These are phyloP conservation scores for Trachelus tabidus DNA, from an alignment of 2,888 invertebrate genomes.

Conservation along the genomic window DNA sequence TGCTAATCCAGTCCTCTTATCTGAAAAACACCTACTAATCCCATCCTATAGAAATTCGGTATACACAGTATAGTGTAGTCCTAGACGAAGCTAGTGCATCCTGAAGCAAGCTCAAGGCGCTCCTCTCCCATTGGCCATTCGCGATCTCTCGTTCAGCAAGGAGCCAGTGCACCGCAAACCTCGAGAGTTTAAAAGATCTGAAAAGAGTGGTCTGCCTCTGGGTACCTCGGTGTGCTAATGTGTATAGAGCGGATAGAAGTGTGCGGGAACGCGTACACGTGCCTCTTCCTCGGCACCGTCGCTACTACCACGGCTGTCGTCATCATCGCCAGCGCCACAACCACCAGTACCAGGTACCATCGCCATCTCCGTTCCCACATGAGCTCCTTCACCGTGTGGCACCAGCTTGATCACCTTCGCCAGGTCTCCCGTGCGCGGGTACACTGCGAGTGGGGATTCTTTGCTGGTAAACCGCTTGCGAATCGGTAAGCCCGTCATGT, in stretches of 20 bases:
- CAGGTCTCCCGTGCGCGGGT: slow-evolving; percentile 22
- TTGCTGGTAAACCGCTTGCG: neutral
- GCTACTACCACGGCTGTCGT: slow-evolving; percentile 27
- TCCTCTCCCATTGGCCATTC: neutral
- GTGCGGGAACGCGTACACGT: neutral
- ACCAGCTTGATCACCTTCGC: slow-evolving; percentile 35
- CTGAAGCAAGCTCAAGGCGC: neutral
- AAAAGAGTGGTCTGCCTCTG: neutral
- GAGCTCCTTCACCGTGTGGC: slow-evolving; percentile 13
- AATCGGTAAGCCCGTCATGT: neutral
- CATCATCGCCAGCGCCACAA: slow-evolving; percentile 14
- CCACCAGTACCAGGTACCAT: slow-evolving; percentile 4
- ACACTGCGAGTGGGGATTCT: neutral
- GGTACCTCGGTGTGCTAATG: neutral
- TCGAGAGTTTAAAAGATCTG: neutral
- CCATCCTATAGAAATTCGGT: neutral
- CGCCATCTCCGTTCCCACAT: slow-evolving; percentile 16
- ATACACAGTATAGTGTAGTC: neutral
- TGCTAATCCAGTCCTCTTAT: neutral
- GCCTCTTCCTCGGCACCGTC: slow-evolving; percentile 21
- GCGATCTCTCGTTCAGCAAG: neutral
- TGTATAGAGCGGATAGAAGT: neutral
- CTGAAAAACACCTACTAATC: neutral
- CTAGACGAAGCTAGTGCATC: neutral
- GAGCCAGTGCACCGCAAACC: neutral